Evolutionary conservation across 2,888 invertebrate species (phyloP).

Genomic region (Meganola albula): DNA sequence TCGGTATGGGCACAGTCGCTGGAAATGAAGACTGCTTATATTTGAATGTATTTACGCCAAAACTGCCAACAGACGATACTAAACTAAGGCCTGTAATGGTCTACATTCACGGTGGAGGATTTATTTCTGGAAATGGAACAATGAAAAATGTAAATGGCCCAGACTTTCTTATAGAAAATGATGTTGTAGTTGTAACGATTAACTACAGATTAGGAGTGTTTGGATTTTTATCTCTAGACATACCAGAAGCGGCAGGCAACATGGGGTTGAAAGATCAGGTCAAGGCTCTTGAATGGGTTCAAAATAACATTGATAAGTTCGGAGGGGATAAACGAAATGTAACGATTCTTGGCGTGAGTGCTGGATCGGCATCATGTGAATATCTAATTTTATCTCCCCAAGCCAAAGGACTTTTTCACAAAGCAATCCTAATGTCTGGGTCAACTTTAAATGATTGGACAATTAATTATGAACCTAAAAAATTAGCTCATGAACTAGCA

Average conservation of each 20-base stretch:
- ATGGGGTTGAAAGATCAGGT: constrained; percentile 58
- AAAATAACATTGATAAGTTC: constrained; percentile 43
- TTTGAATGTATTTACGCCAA: constrained; percentile 50
- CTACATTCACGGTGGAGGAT: constrained; percentile 59
- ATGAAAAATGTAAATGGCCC: constrained; percentile 41
- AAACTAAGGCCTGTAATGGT: constrained; percentile 44
- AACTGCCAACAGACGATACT: constrained; percentile 21
- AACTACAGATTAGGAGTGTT: constrained; percentile 59
- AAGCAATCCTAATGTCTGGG: constrained; percentile 50
- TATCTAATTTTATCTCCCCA: constrained; percentile 40
- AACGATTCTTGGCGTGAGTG: constrained; percentile 47
- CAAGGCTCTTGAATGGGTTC: constrained; percentile 47
- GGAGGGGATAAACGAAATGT: constrained; percentile 49
- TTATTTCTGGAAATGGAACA: constrained; percentile 43
- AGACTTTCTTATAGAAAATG: constrained; percentile 46
- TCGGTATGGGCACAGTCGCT: constrained; percentile 13
- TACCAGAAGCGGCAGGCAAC: constrained; percentile 48
- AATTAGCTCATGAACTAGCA: constrained; percentile 28
- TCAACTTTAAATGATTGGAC: constrained; percentile 46
- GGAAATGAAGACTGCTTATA: constrained; percentile 59
- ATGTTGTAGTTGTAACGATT: constrained; percentile 50
- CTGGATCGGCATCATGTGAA: constrained; percentile 46
- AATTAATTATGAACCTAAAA: constrained; percentile 32
- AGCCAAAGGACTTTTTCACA: constrained; percentile 46
- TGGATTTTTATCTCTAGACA: constrained; percentile 49